Base-by-base conservation (phyloP, 2,888 invertebrate species). In the Nephrocerus scutellatus region DNA sequence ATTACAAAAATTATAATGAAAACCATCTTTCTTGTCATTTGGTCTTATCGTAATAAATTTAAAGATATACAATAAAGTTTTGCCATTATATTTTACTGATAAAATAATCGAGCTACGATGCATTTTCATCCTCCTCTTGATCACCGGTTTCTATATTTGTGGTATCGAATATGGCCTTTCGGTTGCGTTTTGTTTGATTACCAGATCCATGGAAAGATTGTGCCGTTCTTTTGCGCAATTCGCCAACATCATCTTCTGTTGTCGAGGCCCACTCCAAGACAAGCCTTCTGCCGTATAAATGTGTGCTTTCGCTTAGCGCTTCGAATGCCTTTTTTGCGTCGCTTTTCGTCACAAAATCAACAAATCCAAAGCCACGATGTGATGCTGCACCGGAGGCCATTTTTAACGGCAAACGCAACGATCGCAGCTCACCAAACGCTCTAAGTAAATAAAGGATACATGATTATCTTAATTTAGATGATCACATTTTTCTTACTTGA, bases 301-400 rank as follows among this genome's bases (percentile, higher is more conserved):
- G 98, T 37, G 97, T 97, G 56, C 95, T 95, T 63, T 89, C 89
- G 53, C 86, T 82, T n/a, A 96, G 65, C 0, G 90, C 83, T 47
- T 91, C 85, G 68, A 95, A 93, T 0, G 97, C 97, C 62, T 81
- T 77, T 84, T 92, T 92, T 2, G 98, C 96, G 68, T 95, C 92
- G 48, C 83, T 79, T 60, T 84, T 84, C 0, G 84, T 82, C 45
- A 82, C 72, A 68, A 81, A 98, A 63, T 99, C 97, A 5, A 98
- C 84, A 65, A 99, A 98, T 6, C 85, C 93, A 70, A 98, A 98
- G 36, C 98, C 98, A 57, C 96, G 77, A 68, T 97, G 96, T 3
- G 64, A 55, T 50, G 80, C 77, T 39, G 79, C 75, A 2, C 83
- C 86, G 1, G 74, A 70, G 1, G 81, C 73, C 60, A 90, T 71